phyloP scores from a whole-genome alignment of 1,140 invertebrate genomes.

The Drosophila gunungcola region DNA sequence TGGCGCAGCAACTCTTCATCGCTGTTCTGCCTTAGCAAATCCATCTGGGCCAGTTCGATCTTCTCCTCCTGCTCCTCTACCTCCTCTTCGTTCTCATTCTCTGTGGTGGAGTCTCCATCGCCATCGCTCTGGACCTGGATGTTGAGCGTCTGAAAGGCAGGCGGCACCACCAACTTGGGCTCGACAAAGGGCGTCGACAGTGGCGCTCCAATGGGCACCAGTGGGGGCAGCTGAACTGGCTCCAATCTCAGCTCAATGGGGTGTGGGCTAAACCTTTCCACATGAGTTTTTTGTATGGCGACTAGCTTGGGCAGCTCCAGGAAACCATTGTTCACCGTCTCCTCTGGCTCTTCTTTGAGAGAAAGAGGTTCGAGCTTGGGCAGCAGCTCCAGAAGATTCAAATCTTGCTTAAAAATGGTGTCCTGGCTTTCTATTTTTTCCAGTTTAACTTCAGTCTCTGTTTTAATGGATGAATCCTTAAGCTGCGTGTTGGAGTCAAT shows the following conservation, averaged over 20 bases:
- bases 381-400: constrained; percentile 40
- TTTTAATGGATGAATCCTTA: constrained; percentile 49
- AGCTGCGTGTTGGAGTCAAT: constrained; percentile 5
- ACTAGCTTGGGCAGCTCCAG: constrained; percentile 67
- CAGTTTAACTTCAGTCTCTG: constrained; percentile 60
- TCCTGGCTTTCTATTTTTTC: constrained; percentile 35
- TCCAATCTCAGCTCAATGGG: constrained; percentile 57
- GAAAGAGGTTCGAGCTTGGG: constrained; percentile 58
- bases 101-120: constrained; percentile 44
- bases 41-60: constrained; percentile 66
- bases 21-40: constrained; percentile 64
- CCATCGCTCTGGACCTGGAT: constrained; percentile 56
- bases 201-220: constrained; percentile 70
- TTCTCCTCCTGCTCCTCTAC: constrained; percentile 29
- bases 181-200: constrained; percentile 68
- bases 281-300: constrained; percentile 57
- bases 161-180: constrained; percentile 39
- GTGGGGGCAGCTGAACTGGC: constrained; percentile 59
- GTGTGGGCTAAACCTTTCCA: constrained; percentile 8
- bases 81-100: constrained; percentile 50
- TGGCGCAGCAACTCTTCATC: constrained; percentile 63
- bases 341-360: constrained; percentile 41
- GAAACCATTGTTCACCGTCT: constrained; percentile 27
- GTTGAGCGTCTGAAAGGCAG: constrained; percentile 51
- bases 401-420: constrained; percentile 41